Evolutionary conservation across 2,888 invertebrate species (phyloP).

Genomic region (Epistrophe eligans): DNA sequence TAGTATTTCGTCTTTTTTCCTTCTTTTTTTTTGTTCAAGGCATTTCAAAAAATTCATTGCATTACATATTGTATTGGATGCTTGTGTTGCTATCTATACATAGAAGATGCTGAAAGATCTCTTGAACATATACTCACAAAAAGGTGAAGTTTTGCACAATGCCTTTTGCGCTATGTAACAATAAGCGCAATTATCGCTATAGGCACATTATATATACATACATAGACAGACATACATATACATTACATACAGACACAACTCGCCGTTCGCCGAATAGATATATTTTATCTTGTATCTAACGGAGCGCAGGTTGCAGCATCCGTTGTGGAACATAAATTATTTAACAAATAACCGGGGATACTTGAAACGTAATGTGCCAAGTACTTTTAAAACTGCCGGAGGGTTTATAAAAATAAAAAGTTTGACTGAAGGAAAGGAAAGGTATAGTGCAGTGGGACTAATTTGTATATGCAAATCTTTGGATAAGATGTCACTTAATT

Average conservation of each 20-base stretch:
- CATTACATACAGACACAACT: background rate
- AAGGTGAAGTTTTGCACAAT: constrained; percentile 71
- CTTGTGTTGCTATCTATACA: constrained; percentile 21
- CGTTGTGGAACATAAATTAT: constrained; percentile 57
- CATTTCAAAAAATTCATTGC: constrained; percentile 74
- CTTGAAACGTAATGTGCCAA: constrained; percentile 68
- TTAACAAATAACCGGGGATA: constrained; percentile 65
- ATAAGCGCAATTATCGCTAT: constrained; percentile 65
- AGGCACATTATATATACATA: background rate
- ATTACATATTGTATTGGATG: constrained; percentile 39
- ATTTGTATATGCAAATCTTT: constrained; percentile 32
- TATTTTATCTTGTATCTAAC: constrained; percentile 49
- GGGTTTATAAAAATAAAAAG: background rate
- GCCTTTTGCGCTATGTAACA: constrained; percentile 55
- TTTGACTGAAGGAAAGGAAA: background rate
- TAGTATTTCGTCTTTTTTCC: constrained; percentile 18
- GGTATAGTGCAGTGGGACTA: background rate
- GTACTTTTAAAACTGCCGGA: constrained; percentile 23
- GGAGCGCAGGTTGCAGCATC: constrained; percentile 69
- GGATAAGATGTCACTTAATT: constrained; percentile 34
- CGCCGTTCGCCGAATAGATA: constrained; percentile 6
- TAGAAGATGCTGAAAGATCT: constrained; percentile 33
- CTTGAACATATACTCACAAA: constrained; percentile 44
- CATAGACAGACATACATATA: background rate
- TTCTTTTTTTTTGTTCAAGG: constrained; percentile 34